Evolutionary conservation across 2,797 vertebrate genomes (phyloP).

Genomic region (Takifugu ocellatus): DNA sequence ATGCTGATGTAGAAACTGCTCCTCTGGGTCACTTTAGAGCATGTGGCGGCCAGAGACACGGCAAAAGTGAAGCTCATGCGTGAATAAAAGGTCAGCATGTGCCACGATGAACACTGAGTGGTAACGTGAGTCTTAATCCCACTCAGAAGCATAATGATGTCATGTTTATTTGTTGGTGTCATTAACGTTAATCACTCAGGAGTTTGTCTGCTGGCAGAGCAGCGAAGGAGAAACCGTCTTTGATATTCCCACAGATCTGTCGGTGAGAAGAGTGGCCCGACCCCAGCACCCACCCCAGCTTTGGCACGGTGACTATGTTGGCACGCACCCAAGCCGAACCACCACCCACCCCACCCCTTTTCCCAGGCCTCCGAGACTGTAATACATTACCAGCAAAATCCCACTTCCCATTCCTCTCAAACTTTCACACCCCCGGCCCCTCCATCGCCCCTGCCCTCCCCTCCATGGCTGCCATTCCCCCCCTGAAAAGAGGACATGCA

Average conservation of each 20-base stretch:
- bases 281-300: conserved; percentile 51
- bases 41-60: no score
- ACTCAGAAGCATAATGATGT: not conserved
- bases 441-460: conserved; percentile 28
- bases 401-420: conserved; percentile 77
- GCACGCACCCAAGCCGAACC: conserved; percentile 58
- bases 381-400: conserved; percentile 75
- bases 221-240: conserved; percentile 59
- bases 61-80: no score
- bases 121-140: not conserved
- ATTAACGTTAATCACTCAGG: conserved; percentile 10
- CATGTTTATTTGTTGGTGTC: not conserved
- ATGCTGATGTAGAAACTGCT: no score
- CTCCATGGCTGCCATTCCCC: conserved; percentile 47
- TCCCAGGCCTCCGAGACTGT: conserved; percentile 73
- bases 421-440: conserved; percentile 53
- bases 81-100: no score
- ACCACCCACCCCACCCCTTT: conserved; percentile 55
- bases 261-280: conserved; percentile 51
- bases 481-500: conserved; percentile 48
- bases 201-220: conserved; percentile 22
- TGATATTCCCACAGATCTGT: conserved; percentile 70
- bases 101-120: no score
- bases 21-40: no score
- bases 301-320: conserved; percentile 74